These are phyloP conservation scores for Caenorhabditis uteleia DNA, from an alignment of 2,888 invertebrate genomes.

Conservation along the genomic window DNA sequence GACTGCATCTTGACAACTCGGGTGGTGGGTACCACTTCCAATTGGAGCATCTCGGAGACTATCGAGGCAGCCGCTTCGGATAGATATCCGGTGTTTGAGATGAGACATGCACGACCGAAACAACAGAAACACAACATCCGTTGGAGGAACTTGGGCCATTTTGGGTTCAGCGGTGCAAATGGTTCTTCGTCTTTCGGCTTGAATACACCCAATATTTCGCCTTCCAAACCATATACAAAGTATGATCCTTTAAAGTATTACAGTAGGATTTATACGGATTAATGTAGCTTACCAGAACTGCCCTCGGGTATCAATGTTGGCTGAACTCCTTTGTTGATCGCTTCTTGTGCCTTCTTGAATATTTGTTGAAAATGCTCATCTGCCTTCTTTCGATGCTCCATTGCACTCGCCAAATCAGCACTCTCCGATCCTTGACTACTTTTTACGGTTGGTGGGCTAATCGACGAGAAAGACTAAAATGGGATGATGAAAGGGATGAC, in stretches of 20 bases:
- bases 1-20: slow-evolving; percentile 88
- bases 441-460: not conserved
- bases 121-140: slow-evolving; percentile 80
- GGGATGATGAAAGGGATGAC: not conserved
- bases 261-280: not conserved
- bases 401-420: not conserved
- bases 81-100: slow-evolving; percentile 95
- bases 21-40: slow-evolving; percentile 96
- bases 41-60: slow-evolving; percentile 83
- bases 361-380: slow-evolving; percentile 47
- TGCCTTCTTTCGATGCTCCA: slow-evolving; percentile 12
- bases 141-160: slow-evolving; percentile 99
- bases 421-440: not conserved
- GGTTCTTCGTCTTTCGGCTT: slow-evolving; percentile 99
- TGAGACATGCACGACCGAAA: slow-evolving; percentile 95
- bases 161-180: slow-evolving; percentile 94
- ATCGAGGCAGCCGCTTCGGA: slow-evolving; percentile 98
- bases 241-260: slow-evolving; percentile 85
- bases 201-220: slow-evolving; percentile 86
- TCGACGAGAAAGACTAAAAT: not conserved
- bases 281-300: slow-evolving; percentile 44
- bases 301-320: slow-evolving; percentile 61
- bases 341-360: slow-evolving; percentile 51
- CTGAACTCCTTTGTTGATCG: slow-evolving; percentile 51
- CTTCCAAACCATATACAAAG: slow-evolving; percentile 88